Percentiles rank a stretch among this genome's conserved stretches.
These are phyloP conservation scores for Etheostoma spectabile DNA, from an alignment of 2,113 vertebrate species.

Conservation along the genomic window DNA sequence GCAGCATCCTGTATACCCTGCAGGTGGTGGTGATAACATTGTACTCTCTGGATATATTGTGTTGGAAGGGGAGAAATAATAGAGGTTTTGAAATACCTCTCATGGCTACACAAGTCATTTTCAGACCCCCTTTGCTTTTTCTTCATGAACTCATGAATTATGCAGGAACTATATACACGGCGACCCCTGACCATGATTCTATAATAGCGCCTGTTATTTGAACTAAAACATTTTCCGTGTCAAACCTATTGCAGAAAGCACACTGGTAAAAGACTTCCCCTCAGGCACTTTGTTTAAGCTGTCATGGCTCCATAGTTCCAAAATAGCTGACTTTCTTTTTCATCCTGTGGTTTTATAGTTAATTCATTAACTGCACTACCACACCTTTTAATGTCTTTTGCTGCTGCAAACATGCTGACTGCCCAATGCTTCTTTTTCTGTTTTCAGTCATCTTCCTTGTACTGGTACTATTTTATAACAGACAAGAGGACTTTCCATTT, in stretches of 20 bases:
- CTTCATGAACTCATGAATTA: constrained; percentile 95
- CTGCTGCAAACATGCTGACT: constrained; percentile 88
- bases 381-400: constrained; percentile 85
- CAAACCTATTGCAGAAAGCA: constrained; percentile 91
- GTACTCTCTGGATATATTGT: constrained; percentile 68
- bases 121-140: constrained; percentile 81
- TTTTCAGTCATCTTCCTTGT: constrained; percentile 45
- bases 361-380: constrained; percentile 90
- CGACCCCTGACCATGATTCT: constrained; percentile 89
- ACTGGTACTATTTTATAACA: constrained; percentile 21
- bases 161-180: constrained; percentile 86
- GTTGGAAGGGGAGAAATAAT: constrained; percentile 61
- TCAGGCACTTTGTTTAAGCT: constrained; percentile 93
- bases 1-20: constrained; percentile 65
- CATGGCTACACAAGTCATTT: constrained; percentile 86
- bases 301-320: constrained; percentile 93
- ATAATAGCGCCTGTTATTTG: constrained; percentile 96
- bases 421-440: constrained; percentile 47
- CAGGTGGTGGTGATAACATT: constrained; percentile 77
- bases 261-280: constrained; percentile 91
- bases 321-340: constrained; percentile 85
- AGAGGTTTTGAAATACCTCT: constrained; percentile 78
- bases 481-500: constrained; percentile 16
- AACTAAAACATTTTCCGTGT: constrained; percentile 97
- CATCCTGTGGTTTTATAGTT: constrained; percentile 85